Percentiles rank a stretch among this genome's conserved stretches.
Conservation (phyloP, 2,113 vertebrate species). For the Pedionomus torquatus region DNA sequence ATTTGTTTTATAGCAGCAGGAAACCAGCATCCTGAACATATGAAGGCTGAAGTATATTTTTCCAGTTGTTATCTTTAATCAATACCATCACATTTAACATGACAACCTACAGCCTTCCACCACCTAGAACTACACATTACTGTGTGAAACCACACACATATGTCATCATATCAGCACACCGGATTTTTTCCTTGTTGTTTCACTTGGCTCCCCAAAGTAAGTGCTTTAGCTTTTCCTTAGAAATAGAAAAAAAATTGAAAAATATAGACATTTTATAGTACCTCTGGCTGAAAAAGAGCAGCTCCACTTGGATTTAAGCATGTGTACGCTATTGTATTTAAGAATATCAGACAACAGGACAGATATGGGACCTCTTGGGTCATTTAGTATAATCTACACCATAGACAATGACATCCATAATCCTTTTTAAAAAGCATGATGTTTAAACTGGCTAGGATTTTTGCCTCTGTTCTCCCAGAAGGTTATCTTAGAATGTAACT, state of each 20-base stretch:
- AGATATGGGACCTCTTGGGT: background rate
- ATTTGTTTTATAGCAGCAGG: conserved; percentile 2
- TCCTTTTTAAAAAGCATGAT: background rate
- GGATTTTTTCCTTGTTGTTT: background rate
- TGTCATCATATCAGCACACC: background rate
- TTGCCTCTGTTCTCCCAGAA: background rate
- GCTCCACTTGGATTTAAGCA: background rate
- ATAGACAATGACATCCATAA: background rate
- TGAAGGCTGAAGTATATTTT: background rate
- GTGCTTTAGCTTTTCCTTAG: background rate
- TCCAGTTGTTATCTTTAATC: conserved; percentile 34
- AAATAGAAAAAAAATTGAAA: background rate
- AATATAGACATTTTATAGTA: background rate
- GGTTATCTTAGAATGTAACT: background rate
- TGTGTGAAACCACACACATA: background rate
- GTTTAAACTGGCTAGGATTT: background rate
- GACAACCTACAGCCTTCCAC: background rate
- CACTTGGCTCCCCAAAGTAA: background rate
- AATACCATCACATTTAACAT: background rate
- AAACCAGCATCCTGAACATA: background rate
- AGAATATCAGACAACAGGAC: background rate
- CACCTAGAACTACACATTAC: background rate
- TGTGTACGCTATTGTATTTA: background rate
- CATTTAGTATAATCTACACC: background rate
- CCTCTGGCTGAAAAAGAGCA: background rate